These are phyloP conservation scores for Cheilinus undulatus DNA, from an alignment of 2,113 vertebrate species.

Conservation along the genomic window DNA sequence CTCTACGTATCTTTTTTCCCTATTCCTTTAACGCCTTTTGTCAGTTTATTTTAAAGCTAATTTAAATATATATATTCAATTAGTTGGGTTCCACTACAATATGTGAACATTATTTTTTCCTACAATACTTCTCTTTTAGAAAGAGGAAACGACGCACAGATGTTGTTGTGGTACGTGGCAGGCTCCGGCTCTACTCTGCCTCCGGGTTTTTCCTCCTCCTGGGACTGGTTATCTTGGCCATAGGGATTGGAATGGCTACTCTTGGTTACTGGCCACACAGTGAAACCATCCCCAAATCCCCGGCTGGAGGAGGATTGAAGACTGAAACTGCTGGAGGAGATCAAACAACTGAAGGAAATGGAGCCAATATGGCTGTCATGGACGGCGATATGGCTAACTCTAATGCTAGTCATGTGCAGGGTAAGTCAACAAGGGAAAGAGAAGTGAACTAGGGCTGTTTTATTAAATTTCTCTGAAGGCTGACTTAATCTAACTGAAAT, in stretches of 20 bases:
- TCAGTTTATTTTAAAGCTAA: no score
- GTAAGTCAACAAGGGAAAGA: constrained; percentile 20
- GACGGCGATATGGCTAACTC: constrained; percentile 34
- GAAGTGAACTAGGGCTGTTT: background rate
- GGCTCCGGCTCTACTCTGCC: constrained; percentile 94
- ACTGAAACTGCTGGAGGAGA: background rate
- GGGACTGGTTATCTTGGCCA: constrained; percentile 90
- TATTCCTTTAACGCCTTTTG: no score
- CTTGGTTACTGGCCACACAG: constrained; percentile 97
- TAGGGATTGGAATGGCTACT: constrained; percentile 95
- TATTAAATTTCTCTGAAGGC: background rate
- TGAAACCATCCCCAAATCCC: constrained; percentile 73
- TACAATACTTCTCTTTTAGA: constrained; percentile 35
- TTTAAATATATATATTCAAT: no score
- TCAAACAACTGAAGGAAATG: constrained; percentile 26
- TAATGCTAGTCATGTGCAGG: constrained; percentile 41
- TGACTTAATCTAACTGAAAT: background rate
- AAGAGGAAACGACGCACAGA: constrained; percentile 90
- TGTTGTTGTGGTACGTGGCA: constrained; percentile 94
- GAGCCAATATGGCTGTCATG: constrained; percentile 8
- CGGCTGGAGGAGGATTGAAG: background rate
- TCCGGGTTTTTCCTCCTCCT: constrained; percentile 96
- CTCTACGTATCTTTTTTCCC: no score
- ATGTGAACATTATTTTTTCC: background rate
- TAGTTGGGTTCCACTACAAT: no score